Evolutionary conservation across 2,888 invertebrate species (phyloP).

Genomic region (Drosophila lutescens): DNA sequence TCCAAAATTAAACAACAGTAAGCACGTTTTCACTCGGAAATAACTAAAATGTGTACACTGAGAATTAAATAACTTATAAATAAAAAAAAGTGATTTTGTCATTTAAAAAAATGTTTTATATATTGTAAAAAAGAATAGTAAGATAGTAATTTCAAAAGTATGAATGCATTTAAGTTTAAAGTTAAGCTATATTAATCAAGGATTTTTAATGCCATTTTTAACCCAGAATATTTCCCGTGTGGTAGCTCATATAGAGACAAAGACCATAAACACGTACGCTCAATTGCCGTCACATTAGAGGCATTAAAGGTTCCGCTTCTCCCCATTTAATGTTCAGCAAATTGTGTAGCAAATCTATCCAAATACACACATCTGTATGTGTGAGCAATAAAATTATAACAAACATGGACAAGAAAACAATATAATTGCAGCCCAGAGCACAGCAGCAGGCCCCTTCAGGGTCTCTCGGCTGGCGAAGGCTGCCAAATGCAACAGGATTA

Average conservation of each 20-base stretch:
- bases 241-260: neutral
- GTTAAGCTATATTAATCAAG: neutral
- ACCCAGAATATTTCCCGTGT: neutral
- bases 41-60: neutral
- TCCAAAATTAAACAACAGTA: constrained; percentile 9
- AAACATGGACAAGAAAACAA: constrained; percentile 32
- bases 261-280: constrained; percentile 57
- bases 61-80: neutral
- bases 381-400: constrained; percentile 48
- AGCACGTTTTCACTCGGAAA: constrained; percentile 26
- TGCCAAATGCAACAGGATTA: constrained; percentile 34
- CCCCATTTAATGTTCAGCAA: constrained; percentile 48
- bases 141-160: too few relatives aligned
- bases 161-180: too few relatives aligned
- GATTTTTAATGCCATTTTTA: neutral
- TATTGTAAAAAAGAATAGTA: neutral
- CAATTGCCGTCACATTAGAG: constrained; percentile 62
- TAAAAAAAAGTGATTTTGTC: too few relatives aligned
- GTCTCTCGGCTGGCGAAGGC: constrained; percentile 3
- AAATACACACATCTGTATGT: constrained; percentile 12
- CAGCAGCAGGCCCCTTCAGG: constrained; percentile 39
- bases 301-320: constrained; percentile 21
- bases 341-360: constrained; percentile 46
- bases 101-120: neutral
- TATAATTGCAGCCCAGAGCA: constrained; percentile 39